Percentiles rank a stretch among this genome's conserved stretches.
Conservation (phyloP, 2,113 vertebrate species). For the Arvicanthis niloticus region DNA sequence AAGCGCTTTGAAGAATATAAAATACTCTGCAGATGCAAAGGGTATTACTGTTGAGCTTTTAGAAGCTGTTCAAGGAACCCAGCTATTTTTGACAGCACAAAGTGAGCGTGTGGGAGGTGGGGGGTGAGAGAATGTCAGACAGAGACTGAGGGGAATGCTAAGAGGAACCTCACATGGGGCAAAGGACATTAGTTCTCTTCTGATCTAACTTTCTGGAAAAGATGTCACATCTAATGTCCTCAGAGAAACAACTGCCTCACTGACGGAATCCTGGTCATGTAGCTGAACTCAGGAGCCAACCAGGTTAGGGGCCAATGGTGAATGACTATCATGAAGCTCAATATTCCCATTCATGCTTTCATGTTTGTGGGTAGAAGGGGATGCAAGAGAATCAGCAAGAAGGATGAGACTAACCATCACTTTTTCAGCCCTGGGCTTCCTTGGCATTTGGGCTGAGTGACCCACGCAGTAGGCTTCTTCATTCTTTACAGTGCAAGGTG, state of each 20-base stretch:
- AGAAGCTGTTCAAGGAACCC: constrained; percentile 66
- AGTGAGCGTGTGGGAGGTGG: constrained; percentile 34
- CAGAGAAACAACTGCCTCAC: not conserved
- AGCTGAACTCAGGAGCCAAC: constrained; percentile 15
- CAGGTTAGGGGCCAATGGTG: not conserved
- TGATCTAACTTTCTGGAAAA: not conserved
- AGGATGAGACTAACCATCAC: not conserved
- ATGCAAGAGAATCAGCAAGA: not conserved
- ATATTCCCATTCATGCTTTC: not conserved
- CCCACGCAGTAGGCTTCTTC: not conserved
- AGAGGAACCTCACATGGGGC: not conserved
- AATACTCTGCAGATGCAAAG: constrained; percentile 56
- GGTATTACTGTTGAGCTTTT: constrained; percentile 54
- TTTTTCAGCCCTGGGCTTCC: not conserved
- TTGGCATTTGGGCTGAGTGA: not conserved
- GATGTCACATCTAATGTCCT: not conserved
- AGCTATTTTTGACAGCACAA: constrained; percentile 67
- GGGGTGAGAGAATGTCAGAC: constrained; percentile 31
- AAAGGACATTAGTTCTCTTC: not conserved
- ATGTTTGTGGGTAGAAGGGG: not conserved
- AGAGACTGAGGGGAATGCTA: constrained; percentile 47
- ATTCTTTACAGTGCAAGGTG: not conserved
- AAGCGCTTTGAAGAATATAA: constrained; percentile 74
- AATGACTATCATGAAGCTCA: not conserved
- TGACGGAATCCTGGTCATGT: not conserved